Evolutionary conservation across 2,797 vertebrate species (phyloP), one percentile per base, ranked within the genome.

Genomic region (Micromesistius poutassou): DNA sequence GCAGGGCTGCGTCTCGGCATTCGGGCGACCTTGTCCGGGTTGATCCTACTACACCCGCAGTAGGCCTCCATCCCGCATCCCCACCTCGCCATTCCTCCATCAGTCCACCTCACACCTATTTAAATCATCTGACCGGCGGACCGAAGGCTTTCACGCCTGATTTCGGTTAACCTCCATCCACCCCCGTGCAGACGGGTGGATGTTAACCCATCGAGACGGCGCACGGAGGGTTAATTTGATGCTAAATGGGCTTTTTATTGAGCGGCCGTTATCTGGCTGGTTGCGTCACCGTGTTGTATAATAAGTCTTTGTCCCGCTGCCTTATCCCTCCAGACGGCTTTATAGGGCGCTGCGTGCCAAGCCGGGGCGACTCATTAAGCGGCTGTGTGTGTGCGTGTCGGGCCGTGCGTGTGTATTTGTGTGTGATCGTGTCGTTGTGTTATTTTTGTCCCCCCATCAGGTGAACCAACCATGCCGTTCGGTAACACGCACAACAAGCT

Each of bases 401-500:
- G 7, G 30, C 9, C 36, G 31, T 72, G 31, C 35, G 71, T 72
- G 71, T 72, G 72, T 74, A 31, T 74, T 38, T 74, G 73, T 73
- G n/a, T 74, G 35, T 68, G 62, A 3, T 3, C 10, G 62, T 68
- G 62, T 62, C 6, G 40, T 38, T 28, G 73, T 46, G 73, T 40
- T 42, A 22, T 25, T 30, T 30, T 10, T 3, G 10, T 30, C 33
- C n/a, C 33, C n/a, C 33, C 33, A 22, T 33, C 88, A 93, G 93
- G 81, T 86, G 74, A 78, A 78, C 78, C 79, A 92, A 90, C 80
- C 94, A 98, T 99, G 97, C 97, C 97, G 80, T 98, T 98, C 88
- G 95, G 97, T 85, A 99, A 97, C 91, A 96, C 95, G 87, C 97
- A 98, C 94, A 98, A 98, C 87, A 83, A 93, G 77, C 13, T 95